Percentiles rank a stretch among this genome's conserved stretches.
Conservation (phyloP, 1,140 invertebrate species). For the Metaphire vulgaris region DNA sequence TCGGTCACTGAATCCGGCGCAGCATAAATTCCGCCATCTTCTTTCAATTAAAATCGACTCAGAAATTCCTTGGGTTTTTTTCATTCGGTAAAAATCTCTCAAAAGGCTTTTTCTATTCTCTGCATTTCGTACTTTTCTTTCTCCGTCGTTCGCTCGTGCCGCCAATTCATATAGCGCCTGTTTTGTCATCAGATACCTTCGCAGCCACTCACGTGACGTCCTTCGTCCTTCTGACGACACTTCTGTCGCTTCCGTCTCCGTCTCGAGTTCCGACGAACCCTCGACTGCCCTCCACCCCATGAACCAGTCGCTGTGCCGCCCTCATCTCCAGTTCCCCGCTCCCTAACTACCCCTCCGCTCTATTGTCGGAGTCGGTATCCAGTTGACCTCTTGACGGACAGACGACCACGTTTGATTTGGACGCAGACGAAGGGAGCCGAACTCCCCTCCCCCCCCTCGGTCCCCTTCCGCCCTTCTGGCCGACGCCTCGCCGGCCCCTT, state of each 20-base stretch:
- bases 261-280: background rate
- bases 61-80: too few relatives aligned
- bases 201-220: background rate
- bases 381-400: background rate
- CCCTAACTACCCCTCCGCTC: background rate
- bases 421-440: background rate
- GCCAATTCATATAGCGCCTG: background rate
- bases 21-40: too few relatives aligned
- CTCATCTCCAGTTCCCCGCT: too few relatives aligned
- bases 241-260: background rate
- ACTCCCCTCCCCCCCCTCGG: too few relatives aligned
- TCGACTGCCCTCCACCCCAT: background rate
- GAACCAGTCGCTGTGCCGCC: too few relatives aligned
- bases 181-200: background rate
- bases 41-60: too few relatives aligned
- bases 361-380: too few relatives aligned
- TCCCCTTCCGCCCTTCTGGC: too few relatives aligned
- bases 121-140: background rate
- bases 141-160: background rate
- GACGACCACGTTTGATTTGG: background rate
- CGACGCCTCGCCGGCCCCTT: too few relatives aligned
- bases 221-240: background rate
- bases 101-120: background rate
- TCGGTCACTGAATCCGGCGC: too few relatives aligned
- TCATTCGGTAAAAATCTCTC: too few relatives aligned